phyloP scores from a whole-genome alignment of 1,140 invertebrate genomes.

The Euglossa dilemma region DNA sequence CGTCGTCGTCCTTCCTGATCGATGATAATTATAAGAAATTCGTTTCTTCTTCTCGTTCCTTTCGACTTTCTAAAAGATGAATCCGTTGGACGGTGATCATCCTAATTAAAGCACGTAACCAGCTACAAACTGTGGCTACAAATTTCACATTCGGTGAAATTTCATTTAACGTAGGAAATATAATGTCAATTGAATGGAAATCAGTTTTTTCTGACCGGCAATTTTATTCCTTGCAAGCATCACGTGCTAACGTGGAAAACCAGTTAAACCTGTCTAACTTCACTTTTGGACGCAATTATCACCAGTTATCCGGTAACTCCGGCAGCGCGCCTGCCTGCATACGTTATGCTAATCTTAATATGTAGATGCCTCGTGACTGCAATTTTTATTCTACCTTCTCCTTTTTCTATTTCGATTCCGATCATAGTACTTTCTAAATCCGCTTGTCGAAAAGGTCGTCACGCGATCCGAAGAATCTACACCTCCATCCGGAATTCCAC shows the following conservation, averaged over 20 bases:
- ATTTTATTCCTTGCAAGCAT: conserved; percentile 1
- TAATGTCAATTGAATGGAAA: background rate
- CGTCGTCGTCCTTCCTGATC: too few relatives aligned
- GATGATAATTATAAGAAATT: too few relatives aligned
- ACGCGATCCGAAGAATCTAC: conserved; percentile 3
- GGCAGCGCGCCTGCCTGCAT: background rate
- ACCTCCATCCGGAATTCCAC: background rate
- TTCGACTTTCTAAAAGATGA: background rate
- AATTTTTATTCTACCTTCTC: conserved; percentile 7
- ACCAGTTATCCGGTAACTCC: background rate
- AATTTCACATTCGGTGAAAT: background rate
- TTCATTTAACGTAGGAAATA: background rate
- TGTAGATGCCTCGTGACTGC: conserved; percentile 15
- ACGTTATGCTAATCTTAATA: conserved; percentile 8
- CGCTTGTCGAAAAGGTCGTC: conserved; percentile 26
- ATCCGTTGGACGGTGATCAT: background rate
- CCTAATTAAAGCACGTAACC: background rate
- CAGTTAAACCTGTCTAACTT: conserved; percentile 39
- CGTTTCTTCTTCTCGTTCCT: background rate
- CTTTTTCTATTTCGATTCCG: background rate
- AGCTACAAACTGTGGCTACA: background rate
- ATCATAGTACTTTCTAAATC: conserved; percentile 25
- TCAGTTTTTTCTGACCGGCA: background rate
- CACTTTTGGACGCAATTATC: conserved; percentile 25
- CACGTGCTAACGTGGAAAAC: conserved; percentile 21